A percentile compares a stretch with the other conserved stretches of the same genome.
These are phyloP conservation scores for Phataginus tetradactyla DNA, from an alignment of 2,797 vertebrate species.

Conservation along the genomic window DNA sequence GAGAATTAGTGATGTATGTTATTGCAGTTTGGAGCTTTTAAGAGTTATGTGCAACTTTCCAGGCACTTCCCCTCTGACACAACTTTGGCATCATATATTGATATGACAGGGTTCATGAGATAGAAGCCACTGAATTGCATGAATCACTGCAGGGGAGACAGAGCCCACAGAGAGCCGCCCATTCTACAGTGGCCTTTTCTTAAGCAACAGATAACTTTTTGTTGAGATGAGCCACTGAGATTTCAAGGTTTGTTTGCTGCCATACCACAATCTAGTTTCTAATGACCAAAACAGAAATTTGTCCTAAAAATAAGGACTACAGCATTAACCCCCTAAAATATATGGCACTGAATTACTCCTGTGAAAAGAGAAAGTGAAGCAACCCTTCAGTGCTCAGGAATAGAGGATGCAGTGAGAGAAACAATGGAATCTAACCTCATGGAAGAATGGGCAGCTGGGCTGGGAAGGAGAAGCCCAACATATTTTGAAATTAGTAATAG, in stretches of 20 bases:
- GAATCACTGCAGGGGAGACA: neutral
- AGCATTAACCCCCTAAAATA: neutral
- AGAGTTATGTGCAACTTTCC: neutral
- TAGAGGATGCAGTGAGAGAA: neutral
- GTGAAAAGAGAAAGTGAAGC: neutral
- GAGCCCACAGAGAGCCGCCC: neutral
- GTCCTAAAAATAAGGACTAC: neutral
- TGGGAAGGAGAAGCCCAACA: neutral
- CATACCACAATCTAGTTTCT: neutral
- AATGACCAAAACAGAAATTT: neutral
- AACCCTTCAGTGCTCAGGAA: neutral
- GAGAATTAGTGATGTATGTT: neutral
- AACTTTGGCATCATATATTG: neutral
- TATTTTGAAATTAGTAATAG: neutral
- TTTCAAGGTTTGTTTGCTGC: constrained; percentile 18
- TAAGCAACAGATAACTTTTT: neutral
- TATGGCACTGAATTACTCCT: neutral
- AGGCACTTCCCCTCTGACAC: neutral
- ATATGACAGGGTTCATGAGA: neutral
- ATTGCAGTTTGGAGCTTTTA: neutral
- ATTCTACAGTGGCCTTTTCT: neutral
- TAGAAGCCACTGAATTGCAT: neutral
- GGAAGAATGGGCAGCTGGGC: neutral
- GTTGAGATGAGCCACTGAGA: neutral
- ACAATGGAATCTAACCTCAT: neutral